phyloP scores from a whole-genome alignment of 2,888 invertebrate species.

The Pristionchus japonicus region DNA sequence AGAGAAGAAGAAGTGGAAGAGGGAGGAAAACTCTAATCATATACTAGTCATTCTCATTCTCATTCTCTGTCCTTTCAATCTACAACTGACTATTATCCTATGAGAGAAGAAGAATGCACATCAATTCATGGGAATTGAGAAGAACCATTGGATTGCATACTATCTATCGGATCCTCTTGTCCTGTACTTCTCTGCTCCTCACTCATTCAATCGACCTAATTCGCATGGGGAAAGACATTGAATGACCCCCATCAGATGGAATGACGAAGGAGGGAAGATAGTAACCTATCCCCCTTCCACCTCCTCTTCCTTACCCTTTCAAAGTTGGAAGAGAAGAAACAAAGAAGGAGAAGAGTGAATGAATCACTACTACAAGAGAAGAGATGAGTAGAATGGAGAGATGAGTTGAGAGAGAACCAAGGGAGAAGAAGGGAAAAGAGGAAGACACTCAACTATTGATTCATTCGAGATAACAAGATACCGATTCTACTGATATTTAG shows the following conservation, averaged over 20 bases:
- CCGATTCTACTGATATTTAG: neutral
- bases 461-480: conserved; percentile 33
- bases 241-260: neutral
- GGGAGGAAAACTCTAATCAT: conserved; percentile 36
- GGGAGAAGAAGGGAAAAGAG: neutral
- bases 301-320: conserved; percentile 11
- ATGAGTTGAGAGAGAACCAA: conserved; percentile 23
- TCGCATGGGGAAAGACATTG: neutral
- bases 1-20: neutral
- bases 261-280: neutral
- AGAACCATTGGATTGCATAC: neutral
- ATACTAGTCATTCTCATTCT: conserved; percentile 20
- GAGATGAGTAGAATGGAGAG: conserved; percentile 28
- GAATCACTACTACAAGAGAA: conserved; percentile 29
- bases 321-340: neutral
- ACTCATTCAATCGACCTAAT: neutral
- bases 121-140: conserved; percentile 16
- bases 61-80: neutral
- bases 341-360: conserved; percentile 37
- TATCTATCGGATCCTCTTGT: neutral
- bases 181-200: neutral
- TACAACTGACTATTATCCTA: conserved; percentile 16
- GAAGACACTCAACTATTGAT: conserved; percentile 27
- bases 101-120: neutral
- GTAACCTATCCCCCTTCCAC: conserved; percentile 21